A percentile compares a stretch with the other conserved stretches of the same genome.
Evolutionary conservation across 2,113 vertebrate species (phyloP).

Genomic region (Egretta garzetta): DNA sequence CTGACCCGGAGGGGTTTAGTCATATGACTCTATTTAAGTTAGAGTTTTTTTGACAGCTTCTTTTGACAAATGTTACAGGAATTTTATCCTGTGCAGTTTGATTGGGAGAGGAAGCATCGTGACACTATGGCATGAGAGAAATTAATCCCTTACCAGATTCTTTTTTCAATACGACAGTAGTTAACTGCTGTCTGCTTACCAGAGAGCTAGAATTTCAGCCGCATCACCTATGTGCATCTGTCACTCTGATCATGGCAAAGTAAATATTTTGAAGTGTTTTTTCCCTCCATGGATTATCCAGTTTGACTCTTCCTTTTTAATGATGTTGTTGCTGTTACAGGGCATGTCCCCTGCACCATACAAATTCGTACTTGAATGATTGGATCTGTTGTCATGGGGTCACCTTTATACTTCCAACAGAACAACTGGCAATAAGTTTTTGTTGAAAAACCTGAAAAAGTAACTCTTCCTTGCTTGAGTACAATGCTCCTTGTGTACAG

Average conservation of each 20-base stretch:
- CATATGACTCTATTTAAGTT: background rate
- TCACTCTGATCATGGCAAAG: background rate
- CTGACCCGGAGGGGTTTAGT: background rate
- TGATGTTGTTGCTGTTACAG: background rate
- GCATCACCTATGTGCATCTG: background rate
- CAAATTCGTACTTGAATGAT: background rate
- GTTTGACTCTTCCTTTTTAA: background rate
- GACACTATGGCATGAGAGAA: background rate
- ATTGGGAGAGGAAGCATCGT: background rate
- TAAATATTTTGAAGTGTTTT: constrained; percentile 24
- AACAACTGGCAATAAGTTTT: background rate
- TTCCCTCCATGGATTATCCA: background rate
- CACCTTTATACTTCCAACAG: background rate
- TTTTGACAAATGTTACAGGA: background rate
- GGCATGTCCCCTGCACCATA: background rate
- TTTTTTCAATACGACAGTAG: background rate
- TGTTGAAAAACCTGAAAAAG: background rate
- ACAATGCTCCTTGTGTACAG: background rate
- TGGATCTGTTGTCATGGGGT: background rate
- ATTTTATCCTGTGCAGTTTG: background rate
- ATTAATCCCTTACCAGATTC: background rate
- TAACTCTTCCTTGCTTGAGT: background rate
- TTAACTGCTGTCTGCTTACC: background rate
- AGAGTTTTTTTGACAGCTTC: background rate
- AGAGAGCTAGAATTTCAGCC: background rate